Base-by-base conservation (phyloP, 2,113 vertebrate genomes). In the Xenopus borealis region DNA sequence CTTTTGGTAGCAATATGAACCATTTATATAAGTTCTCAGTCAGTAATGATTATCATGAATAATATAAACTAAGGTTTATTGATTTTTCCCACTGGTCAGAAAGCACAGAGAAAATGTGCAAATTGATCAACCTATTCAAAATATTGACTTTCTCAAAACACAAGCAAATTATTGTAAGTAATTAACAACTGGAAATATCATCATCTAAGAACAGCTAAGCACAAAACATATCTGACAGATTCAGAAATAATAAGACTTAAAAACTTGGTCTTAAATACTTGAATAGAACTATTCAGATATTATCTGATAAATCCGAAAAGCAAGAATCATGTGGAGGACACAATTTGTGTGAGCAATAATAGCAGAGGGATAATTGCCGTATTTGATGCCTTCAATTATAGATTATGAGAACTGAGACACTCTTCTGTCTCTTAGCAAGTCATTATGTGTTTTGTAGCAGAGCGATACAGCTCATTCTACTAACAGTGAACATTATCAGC, bases 401-500 rank as follows among this genome's bases (percentile, higher is more conserved):
- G 85, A 74, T 90, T 88, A 85, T 71, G 70, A 55, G 72, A 10
- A 80, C 45, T 4, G 79, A 77, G 67, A 44, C 83, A 78, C 75
- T 85, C 3, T 46, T 72, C 78, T 81, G 80, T 73, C 78, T 85
- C 82, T 83, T 86, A 81, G 80, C 78, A 86, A 84, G 81, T 73
- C 69, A 74, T 82, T 80, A 53, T 78, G 71, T 80, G 79, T 82
- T 83, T 86, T 82, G 79, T 81, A 85, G 84, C 72, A 83, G 82
- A 71, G 74, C 27, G 17, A 69, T 65, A 62, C 59, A 77, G 74
- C 61, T 77, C 74, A 69, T 81, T 88, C 83, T 84, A 75, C 81
- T 86, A 80, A 84, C 85, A 88, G 79, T 58, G 81, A 80, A 67
- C 77, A 74, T 85, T 86, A 83, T 81, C 85, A 88, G 81, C 74